Evolutionary conservation across 2,113 vertebrate genomes (phyloP), one percentile per base, ranked within the genome.

Genomic region (Phalacrocorax carbo): DNA sequence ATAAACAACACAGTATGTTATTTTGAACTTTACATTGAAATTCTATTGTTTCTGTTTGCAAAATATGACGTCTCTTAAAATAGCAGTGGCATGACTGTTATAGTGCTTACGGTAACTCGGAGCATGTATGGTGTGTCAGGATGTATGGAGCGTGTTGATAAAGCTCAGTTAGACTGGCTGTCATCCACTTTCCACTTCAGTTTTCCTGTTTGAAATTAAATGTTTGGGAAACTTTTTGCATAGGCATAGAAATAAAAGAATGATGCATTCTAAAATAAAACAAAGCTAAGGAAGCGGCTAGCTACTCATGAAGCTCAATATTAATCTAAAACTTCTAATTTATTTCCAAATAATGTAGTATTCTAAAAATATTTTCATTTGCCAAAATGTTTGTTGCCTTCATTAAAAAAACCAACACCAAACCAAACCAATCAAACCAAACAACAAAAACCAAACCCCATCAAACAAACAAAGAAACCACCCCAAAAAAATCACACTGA

Each of bases 151-250:
- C 38, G 51, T 18, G 18, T 90, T 93, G 95, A 96, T 96, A 97
- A 96, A 94, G 61, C 80, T 87, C 71, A 57, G 38, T 96, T 81
- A 92, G 49, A 65, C 70, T 88, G 94, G 87, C 91, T 94, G 90
- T 97, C 92, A 96, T 96, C 96, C 96, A 96, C 87, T 95, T 97
- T 95, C 94, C 88, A 94, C 85, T 94, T 96, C 85, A 78, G 75
- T 86, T 95, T 97, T 97, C 96, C 91, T 91, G 82, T 97, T 92
- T 94, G 90, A 92, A 89, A 73, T 72, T 90, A 86, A 76, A 83
- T 94, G 76, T 96, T 97, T 94, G 94, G 95, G 91, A 89, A 88
- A 83, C 18, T 32, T 79, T 58, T 91, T 93, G 78, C 91, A 88
- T 64, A 85, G 95, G 40, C 68, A 60, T 71, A 90, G 88, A 96